Evolutionary conservation across 2,113 vertebrate species (phyloP).

Genomic region (Rhinopomastus cyanomelas): DNA sequence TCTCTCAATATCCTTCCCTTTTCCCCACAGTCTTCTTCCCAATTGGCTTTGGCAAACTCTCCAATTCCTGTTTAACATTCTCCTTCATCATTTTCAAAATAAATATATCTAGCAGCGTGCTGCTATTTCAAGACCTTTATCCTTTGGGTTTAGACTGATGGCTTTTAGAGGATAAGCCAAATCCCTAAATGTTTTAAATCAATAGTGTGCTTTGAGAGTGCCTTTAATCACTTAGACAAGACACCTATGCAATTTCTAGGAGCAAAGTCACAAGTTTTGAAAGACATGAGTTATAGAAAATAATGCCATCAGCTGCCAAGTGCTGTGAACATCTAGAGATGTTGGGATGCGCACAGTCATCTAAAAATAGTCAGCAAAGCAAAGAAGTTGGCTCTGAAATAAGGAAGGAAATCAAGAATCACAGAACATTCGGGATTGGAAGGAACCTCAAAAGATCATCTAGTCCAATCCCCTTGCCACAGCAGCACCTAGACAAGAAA

Average conservation of each 20-base stretch:
- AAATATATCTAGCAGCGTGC: not conserved
- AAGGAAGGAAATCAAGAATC: conserved; percentile 8
- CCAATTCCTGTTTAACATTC: not conserved
- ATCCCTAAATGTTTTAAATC: conserved; percentile 1
- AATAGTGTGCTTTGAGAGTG: not conserved
- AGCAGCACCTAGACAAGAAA: no score
- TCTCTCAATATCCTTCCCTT: not conserved
- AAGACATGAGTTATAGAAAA: not conserved
- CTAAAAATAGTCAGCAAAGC: not conserved
- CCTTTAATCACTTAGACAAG: not conserved
- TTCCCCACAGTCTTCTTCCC: not conserved
- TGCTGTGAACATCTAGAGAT: not conserved
- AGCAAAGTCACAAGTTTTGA: not conserved
- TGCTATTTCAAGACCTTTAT: not conserved
- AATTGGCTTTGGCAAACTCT: conserved; percentile 19
- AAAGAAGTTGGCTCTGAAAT: not conserved
- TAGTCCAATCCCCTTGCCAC: no score
- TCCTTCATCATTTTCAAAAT: not conserved
- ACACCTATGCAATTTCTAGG: not conserved
- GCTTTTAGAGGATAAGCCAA: conserved; percentile 18
- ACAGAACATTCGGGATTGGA: no score
- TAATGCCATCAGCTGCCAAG: not conserved
- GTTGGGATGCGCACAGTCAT: not conserved
- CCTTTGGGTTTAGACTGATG: not conserved
- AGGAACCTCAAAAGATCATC: no score